Conservation (phyloP, 1,140 invertebrate genomes). For the Caenorhabditis brenneri region DNA sequence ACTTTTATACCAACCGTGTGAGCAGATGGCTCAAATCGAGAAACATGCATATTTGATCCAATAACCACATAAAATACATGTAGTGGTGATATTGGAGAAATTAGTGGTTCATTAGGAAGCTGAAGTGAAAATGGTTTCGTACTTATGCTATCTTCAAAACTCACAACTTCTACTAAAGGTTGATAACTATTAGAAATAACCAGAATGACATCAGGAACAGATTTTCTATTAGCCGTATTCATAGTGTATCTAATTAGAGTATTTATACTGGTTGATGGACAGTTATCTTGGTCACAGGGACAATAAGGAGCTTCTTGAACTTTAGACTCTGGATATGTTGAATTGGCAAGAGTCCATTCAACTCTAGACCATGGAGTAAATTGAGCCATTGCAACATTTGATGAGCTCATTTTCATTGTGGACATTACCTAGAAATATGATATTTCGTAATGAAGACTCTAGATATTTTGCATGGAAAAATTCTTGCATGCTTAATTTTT, state of each 20-base stretch:
- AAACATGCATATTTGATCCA: constrained; percentile 26
- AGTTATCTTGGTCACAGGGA: not conserved
- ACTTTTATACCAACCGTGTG: constrained; percentile 27
- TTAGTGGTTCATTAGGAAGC: constrained; percentile 20
- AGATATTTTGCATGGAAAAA: too few species aligned
- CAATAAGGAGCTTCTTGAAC: constrained; percentile 31
- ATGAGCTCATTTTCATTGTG: constrained; percentile 30
- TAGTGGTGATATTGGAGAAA: constrained; percentile 9
- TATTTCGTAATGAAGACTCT: not conserved
- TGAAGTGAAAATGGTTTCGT: not conserved
- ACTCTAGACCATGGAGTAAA: constrained; percentile 6
- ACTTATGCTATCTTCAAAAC: not conserved
- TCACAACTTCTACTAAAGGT: constrained; percentile 23
- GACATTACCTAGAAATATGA: constrained; percentile 22
- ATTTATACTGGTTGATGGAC: not conserved
- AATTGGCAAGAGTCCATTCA: not conserved
- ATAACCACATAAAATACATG: constrained; percentile 27
- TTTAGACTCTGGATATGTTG: constrained; percentile 2
- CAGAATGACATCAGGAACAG: not conserved
- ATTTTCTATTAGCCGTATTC: not conserved
- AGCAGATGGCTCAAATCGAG: constrained; percentile 25
- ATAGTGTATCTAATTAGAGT: not conserved
- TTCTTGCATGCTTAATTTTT: too few species aligned
- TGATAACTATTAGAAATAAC: constrained; percentile 32
- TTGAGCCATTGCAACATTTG: constrained; percentile 24